phyloP scores from a whole-genome alignment of 1,140 invertebrate genomes.

The Paraescarpia echinospica region DNA sequence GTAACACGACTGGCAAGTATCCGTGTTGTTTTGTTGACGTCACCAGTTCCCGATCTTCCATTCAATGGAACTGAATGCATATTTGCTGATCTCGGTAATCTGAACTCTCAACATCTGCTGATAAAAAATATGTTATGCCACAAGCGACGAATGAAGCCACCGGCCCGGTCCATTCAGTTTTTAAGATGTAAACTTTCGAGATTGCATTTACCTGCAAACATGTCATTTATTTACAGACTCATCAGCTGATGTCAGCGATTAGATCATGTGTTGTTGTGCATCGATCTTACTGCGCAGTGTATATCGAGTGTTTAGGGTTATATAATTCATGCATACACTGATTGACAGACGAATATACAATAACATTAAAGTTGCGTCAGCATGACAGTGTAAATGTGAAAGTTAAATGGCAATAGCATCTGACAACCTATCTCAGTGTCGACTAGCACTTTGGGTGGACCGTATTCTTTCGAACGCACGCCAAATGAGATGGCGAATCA shows the following conservation, averaged over 20 bases:
- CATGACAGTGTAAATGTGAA: neutral
- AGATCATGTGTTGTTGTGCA: neutral
- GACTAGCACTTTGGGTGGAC: neutral
- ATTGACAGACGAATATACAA: neutral
- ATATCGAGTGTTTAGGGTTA: neutral
- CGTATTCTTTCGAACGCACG: too few relatives aligned
- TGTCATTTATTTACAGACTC: neutral
- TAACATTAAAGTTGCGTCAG: neutral
- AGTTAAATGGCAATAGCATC: neutral
- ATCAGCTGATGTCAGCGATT: neutral
- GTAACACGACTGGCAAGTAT: neutral
- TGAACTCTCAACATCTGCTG: neutral
- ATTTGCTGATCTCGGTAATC: neutral
- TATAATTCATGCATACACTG: neutral
- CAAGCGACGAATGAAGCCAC: neutral
- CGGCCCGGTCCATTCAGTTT: neutral
- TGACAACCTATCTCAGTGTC: neutral
- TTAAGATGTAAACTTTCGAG: neutral
- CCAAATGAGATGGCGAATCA: too few relatives aligned
- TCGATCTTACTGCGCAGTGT: too few relatives aligned
- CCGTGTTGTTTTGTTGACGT: neutral
- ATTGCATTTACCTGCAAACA: neutral
- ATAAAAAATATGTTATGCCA: neutral
- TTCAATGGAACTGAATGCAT: neutral
- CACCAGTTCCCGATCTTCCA: neutral